Base-by-base conservation (phyloP, 2,888 invertebrate genomes). In the Brassicogethes aeneus region DNA sequence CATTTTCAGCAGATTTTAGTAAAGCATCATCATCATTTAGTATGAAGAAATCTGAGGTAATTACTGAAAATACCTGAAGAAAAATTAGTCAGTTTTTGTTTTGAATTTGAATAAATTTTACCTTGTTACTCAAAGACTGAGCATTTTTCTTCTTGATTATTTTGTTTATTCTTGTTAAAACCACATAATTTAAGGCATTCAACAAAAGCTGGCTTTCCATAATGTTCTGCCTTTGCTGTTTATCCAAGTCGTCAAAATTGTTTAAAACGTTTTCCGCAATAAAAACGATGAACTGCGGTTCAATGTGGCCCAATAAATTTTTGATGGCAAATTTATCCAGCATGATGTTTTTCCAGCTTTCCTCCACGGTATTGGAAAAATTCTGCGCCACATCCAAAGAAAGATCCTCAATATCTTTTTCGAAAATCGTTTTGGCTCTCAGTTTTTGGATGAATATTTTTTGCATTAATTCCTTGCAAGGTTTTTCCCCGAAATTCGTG, bases 401-500 rank as follows among this genome's bases (percentile, higher is more conserved):
- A 14, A 60, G 60, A 7, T 60, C 55, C 37, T 50, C 56, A 2
- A 62, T 39, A 23, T 45, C 42, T n/a, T 55, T 39, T 43, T 63
- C 61, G 45, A 66, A 64, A 7, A 67, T 43, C 7, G 53, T 33
- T 46, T 62, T 49, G 1, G 61, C 58, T 40, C 53, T 50, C 17
- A 66, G 40, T 54, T 64, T 66, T 50, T 68, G 66, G 15, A 65
- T 45, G 32, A 52, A 56, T 3, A 68, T 46, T 47, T 61, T 65
- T 44, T 63, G 57, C 67, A 57, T 47, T 41, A 52, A 49, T 29
- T 50, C 47, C 39, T 55, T 66, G 47, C 66, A 68, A 8, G 61
- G 56, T 42, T 53, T 43, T 45, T 65, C 63, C 2, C 68, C 69
- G 51, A 68, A 69, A 58, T 69, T 68, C 7, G 55, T 61, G 32